phyloP scores from a whole-genome alignment of 2,888 invertebrate species.

The Lathronympha strigana region DNA sequence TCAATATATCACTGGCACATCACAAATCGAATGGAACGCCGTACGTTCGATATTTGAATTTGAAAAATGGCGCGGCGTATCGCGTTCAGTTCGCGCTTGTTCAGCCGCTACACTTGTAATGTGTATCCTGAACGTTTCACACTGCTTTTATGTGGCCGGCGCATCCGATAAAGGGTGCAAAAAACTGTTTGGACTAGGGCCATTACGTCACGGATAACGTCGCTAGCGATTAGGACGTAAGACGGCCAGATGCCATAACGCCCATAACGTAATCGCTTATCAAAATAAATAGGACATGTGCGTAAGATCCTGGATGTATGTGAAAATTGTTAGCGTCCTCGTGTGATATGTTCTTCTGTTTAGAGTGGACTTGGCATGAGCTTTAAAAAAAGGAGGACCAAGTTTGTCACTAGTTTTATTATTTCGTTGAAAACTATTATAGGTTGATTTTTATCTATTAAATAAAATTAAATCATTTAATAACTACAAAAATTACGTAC shows the following conservation, averaged over 20 bases:
- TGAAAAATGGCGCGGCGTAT: constrained; percentile 44
- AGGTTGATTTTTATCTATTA: too few species aligned
- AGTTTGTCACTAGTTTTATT: not conserved
- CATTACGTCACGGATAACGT: constrained; percentile 76
- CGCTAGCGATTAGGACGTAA: constrained; percentile 69
- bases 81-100: constrained; percentile 62
- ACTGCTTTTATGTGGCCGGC: constrained; percentile 79
- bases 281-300: constrained; percentile 79
- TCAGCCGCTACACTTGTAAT: constrained; percentile 78
- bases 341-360: constrained; percentile 3
- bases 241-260: constrained; percentile 72
- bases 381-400: not conserved
- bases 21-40: constrained; percentile 46
- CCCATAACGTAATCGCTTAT: constrained; percentile 73
- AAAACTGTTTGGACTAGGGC: constrained; percentile 79
- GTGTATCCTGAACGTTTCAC: constrained; percentile 81
- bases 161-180: constrained; percentile 81
- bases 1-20: constrained; percentile 60
- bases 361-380: not conserved
- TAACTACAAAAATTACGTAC: too few species aligned
- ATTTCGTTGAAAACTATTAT: too few species aligned
- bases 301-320: constrained; percentile 74
- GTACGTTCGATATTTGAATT: constrained; percentile 41
- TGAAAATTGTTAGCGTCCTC: constrained; percentile 60
- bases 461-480: too few species aligned